phyloP scores from a whole-genome alignment of 2,888 invertebrate genomes.

The Galerucella pusilla region DNA sequence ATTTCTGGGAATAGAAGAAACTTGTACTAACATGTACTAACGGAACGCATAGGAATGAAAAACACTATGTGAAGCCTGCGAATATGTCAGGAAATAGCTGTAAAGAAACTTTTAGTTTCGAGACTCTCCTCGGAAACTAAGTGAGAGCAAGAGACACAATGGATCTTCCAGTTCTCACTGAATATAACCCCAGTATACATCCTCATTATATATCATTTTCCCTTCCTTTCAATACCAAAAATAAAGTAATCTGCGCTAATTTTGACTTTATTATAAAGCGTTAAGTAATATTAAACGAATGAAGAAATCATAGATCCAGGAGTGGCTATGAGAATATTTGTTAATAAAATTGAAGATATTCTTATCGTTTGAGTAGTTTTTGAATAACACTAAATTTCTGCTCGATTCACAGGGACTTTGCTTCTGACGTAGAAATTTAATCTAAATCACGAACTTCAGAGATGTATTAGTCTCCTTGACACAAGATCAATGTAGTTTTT shows the following conservation, averaged over 20 bases:
- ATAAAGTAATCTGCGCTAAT: background rate
- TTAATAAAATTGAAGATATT: background rate
- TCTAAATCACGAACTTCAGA: slow-evolving; percentile 13
- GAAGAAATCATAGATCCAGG: background rate
- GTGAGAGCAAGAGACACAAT: too few species aligned
- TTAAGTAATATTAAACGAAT: background rate
- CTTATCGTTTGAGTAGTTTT: background rate
- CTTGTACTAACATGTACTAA: too few species aligned
- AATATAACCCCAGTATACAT: too few species aligned
- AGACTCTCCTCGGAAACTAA: too few species aligned
- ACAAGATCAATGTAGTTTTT: slow-evolving; percentile 10
- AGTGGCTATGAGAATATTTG: background rate
- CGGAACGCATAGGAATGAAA: too few species aligned
- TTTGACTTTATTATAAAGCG: background rate
- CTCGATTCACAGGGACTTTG: slow-evolving; percentile 5
- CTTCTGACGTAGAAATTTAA: background rate
- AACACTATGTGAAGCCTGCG: too few species aligned
- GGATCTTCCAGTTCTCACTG: too few species aligned
- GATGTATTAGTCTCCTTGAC: slow-evolving; percentile 16
- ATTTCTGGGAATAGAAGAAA: too few species aligned
- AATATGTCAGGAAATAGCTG: too few species aligned
- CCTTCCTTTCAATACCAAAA: too few species aligned
- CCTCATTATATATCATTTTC: too few species aligned
- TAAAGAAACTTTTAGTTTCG: too few species aligned
- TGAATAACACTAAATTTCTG: background rate